Conservation (phyloP, 1,140 invertebrate species). For the Danaus plexippus region DNA sequence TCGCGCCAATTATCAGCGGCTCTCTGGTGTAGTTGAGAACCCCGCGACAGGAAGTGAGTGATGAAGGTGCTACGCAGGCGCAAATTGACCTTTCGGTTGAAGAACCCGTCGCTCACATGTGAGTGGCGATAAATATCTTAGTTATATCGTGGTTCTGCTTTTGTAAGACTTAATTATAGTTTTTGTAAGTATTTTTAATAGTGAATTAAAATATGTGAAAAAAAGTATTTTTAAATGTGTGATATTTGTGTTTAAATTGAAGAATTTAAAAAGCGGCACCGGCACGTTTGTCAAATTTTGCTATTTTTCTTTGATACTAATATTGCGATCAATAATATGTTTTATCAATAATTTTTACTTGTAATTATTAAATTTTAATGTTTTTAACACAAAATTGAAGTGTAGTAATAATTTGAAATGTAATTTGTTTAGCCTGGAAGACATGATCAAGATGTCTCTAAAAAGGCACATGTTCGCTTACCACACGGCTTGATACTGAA, state of each 20-base stretch:
- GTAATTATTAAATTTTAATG: no score
- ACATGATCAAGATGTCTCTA: conserved; percentile 53
- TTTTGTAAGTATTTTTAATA: conserved; percentile 69
- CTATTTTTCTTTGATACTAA: conserved; percentile 51
- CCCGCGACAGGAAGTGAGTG: conserved; percentile 70
- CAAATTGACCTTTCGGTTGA: conserved; percentile 73
- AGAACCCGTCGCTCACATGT: conserved; percentile 73
- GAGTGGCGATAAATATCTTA: conserved; percentile 73
- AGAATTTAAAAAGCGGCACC: conserved; percentile 54
- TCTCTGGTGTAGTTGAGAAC: conserved; percentile 61
- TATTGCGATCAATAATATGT: conserved; percentile 15
- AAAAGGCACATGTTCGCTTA: conserved; percentile 57
- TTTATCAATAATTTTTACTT: no score
- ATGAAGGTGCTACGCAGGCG: conserved; percentile 72
- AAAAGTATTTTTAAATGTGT: conserved; percentile 39
- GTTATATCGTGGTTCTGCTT: conserved; percentile 61
- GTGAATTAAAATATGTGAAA: conserved; percentile 61
- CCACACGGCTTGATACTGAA: conserved; percentile 27
- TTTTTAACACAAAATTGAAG: no score
- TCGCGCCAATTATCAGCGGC: conserved; percentile 46
- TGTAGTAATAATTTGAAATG: no score
- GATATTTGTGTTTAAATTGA: conserved; percentile 56
- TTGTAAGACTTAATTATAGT: conserved; percentile 55
- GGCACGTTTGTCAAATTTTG: conserved; percentile 66
- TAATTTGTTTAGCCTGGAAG: conserved; percentile 29